A percentile compares a stretch with the other conserved stretches of the same genome.
Evolutionary conservation across 2,113 vertebrate species (phyloP).

Genomic region (Machaerirhynchus nigripectus): DNA sequence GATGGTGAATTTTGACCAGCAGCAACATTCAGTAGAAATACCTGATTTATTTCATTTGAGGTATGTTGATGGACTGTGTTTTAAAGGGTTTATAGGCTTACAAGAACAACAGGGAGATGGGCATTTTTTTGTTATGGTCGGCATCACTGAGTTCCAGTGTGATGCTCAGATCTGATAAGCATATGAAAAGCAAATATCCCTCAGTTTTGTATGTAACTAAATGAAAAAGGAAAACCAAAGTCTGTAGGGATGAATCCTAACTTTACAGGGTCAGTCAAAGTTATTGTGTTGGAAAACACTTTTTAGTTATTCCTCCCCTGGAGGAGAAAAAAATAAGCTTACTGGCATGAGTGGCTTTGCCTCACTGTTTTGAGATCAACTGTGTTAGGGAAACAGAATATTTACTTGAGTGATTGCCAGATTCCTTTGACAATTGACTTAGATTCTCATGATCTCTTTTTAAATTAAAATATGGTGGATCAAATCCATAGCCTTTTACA

Average conservation of each 20-base stretch:
- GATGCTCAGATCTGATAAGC: not conserved
- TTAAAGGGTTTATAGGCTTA: not conserved
- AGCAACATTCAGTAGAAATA: not conserved
- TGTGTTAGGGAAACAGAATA: conserved; percentile 14
- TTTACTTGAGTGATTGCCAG: not conserved
- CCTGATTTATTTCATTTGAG: not conserved
- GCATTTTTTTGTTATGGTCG: not conserved
- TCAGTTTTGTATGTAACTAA: not conserved
- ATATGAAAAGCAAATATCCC: not conserved
- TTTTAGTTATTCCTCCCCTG: not conserved
- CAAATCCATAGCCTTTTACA: not conserved
- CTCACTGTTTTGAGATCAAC: not conserved
- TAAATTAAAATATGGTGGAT: not conserved
- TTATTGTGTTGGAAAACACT: not conserved
- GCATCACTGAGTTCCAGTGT: not conserved
- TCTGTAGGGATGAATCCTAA: not conserved
- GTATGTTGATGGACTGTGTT: not conserved
- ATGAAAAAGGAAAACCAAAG: not conserved
- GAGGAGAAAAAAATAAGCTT: not conserved
- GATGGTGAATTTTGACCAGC: not conserved
- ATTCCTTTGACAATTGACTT: not conserved
- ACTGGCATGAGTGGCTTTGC: not conserved
- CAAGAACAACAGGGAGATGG: not conserved
- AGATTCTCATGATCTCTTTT: not conserved
- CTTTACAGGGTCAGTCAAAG: not conserved